Evolutionary conservation across 2,797 vertebrate genomes (phyloP).

Genomic region (Dendrocincla fuliginosa): DNA sequence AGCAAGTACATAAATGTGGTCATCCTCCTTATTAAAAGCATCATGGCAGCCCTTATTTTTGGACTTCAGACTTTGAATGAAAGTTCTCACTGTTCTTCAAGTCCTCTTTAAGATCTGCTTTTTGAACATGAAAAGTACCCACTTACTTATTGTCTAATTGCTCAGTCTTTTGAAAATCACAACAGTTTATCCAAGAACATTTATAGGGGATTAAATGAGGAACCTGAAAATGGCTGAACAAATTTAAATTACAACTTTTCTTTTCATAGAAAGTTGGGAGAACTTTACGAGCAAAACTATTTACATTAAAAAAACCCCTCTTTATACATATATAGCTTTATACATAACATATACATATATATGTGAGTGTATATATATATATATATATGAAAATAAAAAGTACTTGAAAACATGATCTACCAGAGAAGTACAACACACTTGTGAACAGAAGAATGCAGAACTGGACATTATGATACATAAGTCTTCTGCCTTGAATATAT

Average conservation of each 20-base stretch:
- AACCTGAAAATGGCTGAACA: not conserved
- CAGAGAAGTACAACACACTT: not conserved
- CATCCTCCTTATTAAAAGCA: not conserved
- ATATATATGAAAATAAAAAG: not conserved
- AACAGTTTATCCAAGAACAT: not conserved
- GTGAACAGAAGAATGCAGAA: not conserved
- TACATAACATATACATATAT: not conserved
- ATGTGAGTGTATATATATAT: not conserved
- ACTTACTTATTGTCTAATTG: not conserved
- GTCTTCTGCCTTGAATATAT: not conserved
- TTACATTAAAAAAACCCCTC: not conserved
- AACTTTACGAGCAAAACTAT: not conserved
- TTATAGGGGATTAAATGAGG: not conserved
- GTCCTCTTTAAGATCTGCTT: not conserved
- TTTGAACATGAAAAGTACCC: not conserved
- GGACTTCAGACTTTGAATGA: not conserved
- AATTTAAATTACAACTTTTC: not conserved
- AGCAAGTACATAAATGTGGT: not conserved
- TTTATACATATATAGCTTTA: not conserved
- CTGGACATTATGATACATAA: not conserved
- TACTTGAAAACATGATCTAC: not conserved
- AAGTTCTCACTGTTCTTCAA: not conserved
- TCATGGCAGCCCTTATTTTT: not conserved
- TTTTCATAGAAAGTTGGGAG: not conserved
- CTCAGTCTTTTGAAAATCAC: not conserved